Conservation (phyloP, 2,113 vertebrate species). For the Podarcis raffonei region DNA sequence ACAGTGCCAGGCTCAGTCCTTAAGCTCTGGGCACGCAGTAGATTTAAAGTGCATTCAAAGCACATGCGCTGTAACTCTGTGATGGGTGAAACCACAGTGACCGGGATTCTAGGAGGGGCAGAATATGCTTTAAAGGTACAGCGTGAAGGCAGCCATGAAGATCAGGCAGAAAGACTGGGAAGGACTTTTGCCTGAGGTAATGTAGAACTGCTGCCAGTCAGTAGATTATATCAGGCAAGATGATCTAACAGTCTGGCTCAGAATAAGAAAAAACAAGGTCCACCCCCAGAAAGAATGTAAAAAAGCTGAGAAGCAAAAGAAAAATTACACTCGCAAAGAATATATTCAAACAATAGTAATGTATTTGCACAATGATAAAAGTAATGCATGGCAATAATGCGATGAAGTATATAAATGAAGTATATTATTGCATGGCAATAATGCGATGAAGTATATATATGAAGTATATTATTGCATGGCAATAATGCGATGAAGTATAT, state of each 20-base stretch:
- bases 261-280: neutral
- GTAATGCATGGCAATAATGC: neutral
- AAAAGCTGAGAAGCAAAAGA: neutral
- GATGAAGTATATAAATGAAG: neutral
- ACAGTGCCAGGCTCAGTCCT: neutral
- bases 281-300: constrained; percentile 3
- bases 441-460: too few species aligned
- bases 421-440: neutral
- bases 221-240: neutral
- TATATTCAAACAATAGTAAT: neutral
- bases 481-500: neutral
- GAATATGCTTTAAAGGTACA: too few species aligned
- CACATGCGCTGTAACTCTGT: too few species aligned
- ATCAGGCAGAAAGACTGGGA: neutral
- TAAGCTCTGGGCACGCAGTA: neutral
- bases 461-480: too few species aligned
- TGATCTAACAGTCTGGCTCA: neutral
- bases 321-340: neutral
- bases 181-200: neutral
- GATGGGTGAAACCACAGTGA: too few species aligned
- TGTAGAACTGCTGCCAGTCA: neutral
- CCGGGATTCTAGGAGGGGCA: too few species aligned
- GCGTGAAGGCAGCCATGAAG: too few species aligned
- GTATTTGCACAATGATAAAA: neutral
- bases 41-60: too few species aligned